A percentile compares a stretch with the other conserved stretches of the same genome.
These are phyloP conservation scores for Drosophila cracens DNA, from an alignment of 2,888 invertebrate genomes.

Conservation along the genomic window DNA sequence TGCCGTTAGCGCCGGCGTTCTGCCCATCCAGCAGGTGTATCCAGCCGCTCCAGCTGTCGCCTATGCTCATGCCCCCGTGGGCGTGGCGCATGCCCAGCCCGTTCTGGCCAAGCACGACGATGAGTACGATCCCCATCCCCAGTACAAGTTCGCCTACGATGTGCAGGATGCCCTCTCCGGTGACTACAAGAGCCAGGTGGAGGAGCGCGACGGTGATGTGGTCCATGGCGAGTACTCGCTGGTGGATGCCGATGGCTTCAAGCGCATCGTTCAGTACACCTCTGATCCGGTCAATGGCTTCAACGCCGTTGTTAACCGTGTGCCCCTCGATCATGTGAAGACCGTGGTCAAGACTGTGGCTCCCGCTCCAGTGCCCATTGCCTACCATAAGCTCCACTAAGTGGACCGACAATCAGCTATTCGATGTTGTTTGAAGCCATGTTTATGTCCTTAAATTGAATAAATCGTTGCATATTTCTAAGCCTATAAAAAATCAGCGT, in stretches of 20 bases:
- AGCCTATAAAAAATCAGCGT: constrained; percentile 33
- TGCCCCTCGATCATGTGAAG: constrained; percentile 74
- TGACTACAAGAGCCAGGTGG: constrained; percentile 83
- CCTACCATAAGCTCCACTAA: constrained; percentile 64
- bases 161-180: constrained; percentile 83
- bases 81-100: constrained; percentile 65
- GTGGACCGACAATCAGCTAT: background rate
- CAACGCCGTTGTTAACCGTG: constrained; percentile 83
- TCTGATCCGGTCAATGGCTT: constrained; percentile 83
- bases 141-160: constrained; percentile 82
- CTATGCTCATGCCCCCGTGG: constrained; percentile 59
- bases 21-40: constrained; percentile 72
- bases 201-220: constrained; percentile 83
- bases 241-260: constrained; percentile 83
- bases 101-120: constrained; percentile 74
- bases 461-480: constrained; percentile 77
- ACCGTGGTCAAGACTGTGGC: constrained; percentile 64
- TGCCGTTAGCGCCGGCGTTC: constrained; percentile 73
- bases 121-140: constrained; percentile 83
- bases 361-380: constrained; percentile 41
- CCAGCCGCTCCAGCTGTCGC: constrained; percentile 58
- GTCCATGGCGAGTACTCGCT: constrained; percentile 84
- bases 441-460: constrained; percentile 39
- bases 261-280: constrained; percentile 82
- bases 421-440: constrained; percentile 29